phyloP scores from a whole-genome alignment of 2,888 invertebrate genomes.

The Mesorhabditis spiculigera region DNA sequence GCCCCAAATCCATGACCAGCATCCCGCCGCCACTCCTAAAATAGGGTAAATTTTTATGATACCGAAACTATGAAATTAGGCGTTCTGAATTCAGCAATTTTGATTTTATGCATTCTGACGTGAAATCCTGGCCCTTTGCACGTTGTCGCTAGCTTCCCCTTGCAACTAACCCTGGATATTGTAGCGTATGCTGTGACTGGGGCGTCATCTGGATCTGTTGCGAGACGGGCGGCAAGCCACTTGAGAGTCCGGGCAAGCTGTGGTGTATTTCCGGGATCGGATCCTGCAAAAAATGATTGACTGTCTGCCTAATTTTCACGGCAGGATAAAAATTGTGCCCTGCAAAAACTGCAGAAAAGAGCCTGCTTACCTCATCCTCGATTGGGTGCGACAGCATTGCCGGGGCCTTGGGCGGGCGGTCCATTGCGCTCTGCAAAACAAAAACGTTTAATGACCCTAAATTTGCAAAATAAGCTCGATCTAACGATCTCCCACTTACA shows the following conservation, averaged over 20 bases:
- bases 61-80: no score
- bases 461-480: not conserved
- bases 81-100: no score
- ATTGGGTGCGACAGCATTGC: conserved; percentile 9
- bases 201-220: not conserved
- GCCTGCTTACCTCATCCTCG: conserved; percentile 11
- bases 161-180: not conserved
- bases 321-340: not conserved
- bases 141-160: not conserved
- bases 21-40: conserved; percentile 15
- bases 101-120: no score
- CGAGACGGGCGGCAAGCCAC: no score
- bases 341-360: not conserved
- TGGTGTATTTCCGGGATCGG: no score
- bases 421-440: conserved; percentile 12
- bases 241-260: no score
- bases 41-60: not conserved
- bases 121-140: no score
- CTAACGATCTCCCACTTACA: not conserved
- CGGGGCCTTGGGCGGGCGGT: conserved; percentile 21
- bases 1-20: conserved; percentile 13
- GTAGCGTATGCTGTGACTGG: not conserved
- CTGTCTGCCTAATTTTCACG: not conserved
- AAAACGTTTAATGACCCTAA: not conserved
- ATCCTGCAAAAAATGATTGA: no score